Conservation (phyloP, 2,113 vertebrate species). For the Polypterus bichir region DNA sequence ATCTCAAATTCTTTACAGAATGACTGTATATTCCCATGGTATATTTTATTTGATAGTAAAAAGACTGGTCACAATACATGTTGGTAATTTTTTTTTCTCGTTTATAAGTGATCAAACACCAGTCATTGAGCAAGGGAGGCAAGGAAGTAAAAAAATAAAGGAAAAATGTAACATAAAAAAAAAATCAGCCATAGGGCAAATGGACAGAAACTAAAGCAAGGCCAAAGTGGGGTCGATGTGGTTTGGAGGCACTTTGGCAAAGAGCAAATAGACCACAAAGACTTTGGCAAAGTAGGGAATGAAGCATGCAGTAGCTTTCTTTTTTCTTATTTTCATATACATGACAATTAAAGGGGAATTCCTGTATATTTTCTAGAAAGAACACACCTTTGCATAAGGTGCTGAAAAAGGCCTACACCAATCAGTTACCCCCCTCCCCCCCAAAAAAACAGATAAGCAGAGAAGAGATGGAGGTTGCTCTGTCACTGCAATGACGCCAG, state of each 20-base stretch:
- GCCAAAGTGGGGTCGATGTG: conserved; percentile 45
- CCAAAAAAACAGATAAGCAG: conserved; percentile 26
- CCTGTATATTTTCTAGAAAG: conserved; percentile 30
- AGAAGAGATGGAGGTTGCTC: conserved; percentile 22
- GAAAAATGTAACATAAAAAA: conserved; percentile 27
- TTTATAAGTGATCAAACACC: conserved; percentile 1
- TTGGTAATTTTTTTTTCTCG: conserved; percentile 15
- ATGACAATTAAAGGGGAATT: background rate
- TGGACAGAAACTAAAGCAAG: conserved; percentile 46
- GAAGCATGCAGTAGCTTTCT: background rate
- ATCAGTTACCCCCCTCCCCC: conserved; percentile 24
- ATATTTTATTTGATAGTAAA: background rate
- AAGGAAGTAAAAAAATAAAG: conserved; percentile 24
- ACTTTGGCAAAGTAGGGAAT: conserved; percentile 20
- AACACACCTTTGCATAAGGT: conserved; percentile 19
- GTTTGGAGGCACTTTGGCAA: conserved; percentile 47
- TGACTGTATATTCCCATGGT: conserved; percentile 15
- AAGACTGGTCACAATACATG: background rate
- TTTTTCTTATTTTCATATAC: background rate
- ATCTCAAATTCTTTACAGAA: conserved; percentile 13
- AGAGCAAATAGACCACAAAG: conserved; percentile 41
- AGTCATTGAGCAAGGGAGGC: conserved; percentile 15
- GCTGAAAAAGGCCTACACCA: conserved; percentile 39
- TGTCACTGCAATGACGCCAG: conserved; percentile 42
- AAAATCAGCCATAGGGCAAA: conserved; percentile 23